Base-by-base conservation (phyloP, 2,113 vertebrate species). In the Phycodurus eques region DNA sequence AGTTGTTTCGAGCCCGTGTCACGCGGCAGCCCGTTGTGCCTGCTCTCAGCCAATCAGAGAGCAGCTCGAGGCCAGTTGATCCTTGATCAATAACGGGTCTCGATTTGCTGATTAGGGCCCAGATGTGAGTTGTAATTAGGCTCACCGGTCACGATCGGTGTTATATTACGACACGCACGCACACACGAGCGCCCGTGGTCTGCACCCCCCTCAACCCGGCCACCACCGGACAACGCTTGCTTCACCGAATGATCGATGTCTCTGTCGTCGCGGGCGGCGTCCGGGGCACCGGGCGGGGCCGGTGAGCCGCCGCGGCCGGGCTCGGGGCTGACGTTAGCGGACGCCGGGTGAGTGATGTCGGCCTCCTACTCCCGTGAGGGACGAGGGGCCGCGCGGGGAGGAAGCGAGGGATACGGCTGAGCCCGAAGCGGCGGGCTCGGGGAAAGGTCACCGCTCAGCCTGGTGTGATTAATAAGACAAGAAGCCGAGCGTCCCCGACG, bases 401-500 rank as follows among this genome's bases (percentile, higher is more conserved):
- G 80, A 72, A 73, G 79, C 79, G 73, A 71, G 84, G 80, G 88
- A 89, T 80, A 72, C 80, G 85, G 85, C 88, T 85, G 76, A 86
- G 89, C 89, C 83, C 80, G 80, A 79, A 89, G 86, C 77, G 88
- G 84, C 72, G 77, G 73, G 86, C 85, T 88, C 80, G 39, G 83
- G 85, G 83, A 92, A 94, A 94, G 93, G 93, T 94, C 92, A 93
- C 68, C 73, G 88, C 78, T 87, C 92, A 94, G 92, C 91, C 92
- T 93, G 84, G 84, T 91, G 90, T 95, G 94, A 94, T 95, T 94
- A 95, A 95, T 95, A 93, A 93, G 93, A 94, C 92, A 91, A 88
- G 90, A 88, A 93, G 91, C 93, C 74, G 80, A 85, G 88, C 90
- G 85, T 93, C 90, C 80, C 89, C 83, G 51, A 73, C 74, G 83